Conservation (phyloP, 2,888 invertebrate species). For the Agrotis ipsilon region DNA sequence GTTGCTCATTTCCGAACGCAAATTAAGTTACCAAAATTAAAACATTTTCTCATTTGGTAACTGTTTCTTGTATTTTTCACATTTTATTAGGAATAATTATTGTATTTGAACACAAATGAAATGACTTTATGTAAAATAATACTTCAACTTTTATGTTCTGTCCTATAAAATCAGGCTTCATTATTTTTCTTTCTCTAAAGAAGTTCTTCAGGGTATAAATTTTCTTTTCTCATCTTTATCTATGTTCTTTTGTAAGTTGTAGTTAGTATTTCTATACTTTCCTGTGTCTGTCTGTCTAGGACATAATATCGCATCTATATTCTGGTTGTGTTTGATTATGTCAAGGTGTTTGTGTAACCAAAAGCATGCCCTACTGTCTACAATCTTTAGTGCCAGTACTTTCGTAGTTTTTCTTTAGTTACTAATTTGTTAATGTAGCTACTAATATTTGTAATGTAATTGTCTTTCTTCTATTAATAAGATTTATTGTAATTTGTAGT, state of each 20-base stretch:
- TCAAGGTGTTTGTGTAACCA: no score
- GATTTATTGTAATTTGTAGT: neutral
- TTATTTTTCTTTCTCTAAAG: neutral
- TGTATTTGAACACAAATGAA: slow-evolving; percentile 18
- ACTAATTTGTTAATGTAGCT: neutral
- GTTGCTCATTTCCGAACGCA: neutral
- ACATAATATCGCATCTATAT: no score
- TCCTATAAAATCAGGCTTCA: no score
- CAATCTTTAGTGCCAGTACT: neutral
- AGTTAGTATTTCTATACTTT: slow-evolving; percentile 4
- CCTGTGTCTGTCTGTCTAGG: slow-evolving; percentile 3
- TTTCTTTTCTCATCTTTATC: neutral
- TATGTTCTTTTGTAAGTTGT: neutral
- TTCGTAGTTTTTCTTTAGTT: slow-evolving; percentile 18
- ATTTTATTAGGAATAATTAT: neutral
- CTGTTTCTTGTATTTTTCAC: neutral
- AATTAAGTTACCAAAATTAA: no score
- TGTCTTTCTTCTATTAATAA: neutral
- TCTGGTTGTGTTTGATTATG: no score
- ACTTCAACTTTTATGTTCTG: no score
- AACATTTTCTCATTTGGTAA: neutral
- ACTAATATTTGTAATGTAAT: slow-evolving; percentile 18
- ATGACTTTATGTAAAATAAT: neutral
- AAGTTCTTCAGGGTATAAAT: no score
- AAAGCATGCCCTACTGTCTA: slow-evolving; percentile 5